These are phyloP conservation scores for Meloe dianella DNA, from an alignment of 2,888 invertebrate species.

Conservation along the genomic window DNA sequence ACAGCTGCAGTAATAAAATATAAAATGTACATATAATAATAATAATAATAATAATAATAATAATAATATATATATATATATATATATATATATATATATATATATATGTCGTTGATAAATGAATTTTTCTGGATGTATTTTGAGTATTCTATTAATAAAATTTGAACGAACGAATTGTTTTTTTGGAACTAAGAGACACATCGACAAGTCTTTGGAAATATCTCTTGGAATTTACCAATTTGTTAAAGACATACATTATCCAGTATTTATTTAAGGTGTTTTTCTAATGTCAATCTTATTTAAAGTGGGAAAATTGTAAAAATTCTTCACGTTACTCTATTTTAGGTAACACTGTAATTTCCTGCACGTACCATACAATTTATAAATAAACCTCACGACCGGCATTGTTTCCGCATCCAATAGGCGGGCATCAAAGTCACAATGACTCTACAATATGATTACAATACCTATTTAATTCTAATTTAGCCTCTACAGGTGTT, in stretches of 20 bases:
- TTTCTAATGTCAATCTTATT: constrained; percentile 43
- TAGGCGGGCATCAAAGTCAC: background rate
- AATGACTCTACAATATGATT: background rate
- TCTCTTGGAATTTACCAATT: constrained; percentile 41
- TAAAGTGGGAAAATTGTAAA: constrained; percentile 34
- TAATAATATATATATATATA: too few relatives aligned
- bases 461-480: background rate
- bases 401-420: constrained; percentile 13
- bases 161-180: background rate
- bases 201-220: constrained; percentile 33
- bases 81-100: constrained; percentile 13
- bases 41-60: too few relatives aligned
- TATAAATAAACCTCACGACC: constrained; percentile 12
- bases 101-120: constrained; percentile 12
- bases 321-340: constrained; percentile 23
- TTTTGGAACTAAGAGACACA: constrained; percentile 17
- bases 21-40: constrained; percentile 15
- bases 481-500: constrained; percentile 4
- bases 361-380: constrained; percentile 9
- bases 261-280: constrained; percentile 42
- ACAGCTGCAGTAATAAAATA: constrained; percentile 17
- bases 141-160: constrained; percentile 10
- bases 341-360: constrained; percentile 14
- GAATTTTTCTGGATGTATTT: constrained; percentile 9
- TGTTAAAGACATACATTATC: constrained; percentile 43